Conservation (phyloP, 2,797 vertebrate species). For the Phrynocephalus forsythii region DNA sequence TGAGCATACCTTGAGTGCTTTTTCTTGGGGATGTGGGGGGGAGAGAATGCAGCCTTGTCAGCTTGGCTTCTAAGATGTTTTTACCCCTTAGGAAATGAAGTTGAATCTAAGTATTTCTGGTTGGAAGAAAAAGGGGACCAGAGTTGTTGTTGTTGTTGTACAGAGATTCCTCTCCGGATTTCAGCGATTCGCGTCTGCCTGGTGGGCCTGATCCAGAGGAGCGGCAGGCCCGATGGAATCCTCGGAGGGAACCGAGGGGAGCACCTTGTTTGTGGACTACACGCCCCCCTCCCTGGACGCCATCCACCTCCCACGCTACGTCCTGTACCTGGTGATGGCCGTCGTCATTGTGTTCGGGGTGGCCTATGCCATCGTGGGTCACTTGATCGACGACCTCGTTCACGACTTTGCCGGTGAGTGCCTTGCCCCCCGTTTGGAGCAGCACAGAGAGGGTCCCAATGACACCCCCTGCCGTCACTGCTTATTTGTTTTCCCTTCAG, state of each 20-base stretch:
- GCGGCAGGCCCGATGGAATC: accelerated
- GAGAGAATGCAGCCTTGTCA: too few relatives aligned
- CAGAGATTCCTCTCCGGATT: too few relatives aligned
- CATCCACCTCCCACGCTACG: constrained; percentile 83
- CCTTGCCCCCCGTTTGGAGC: not conserved
- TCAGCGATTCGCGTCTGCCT: too few relatives aligned
- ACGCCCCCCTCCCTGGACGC: constrained; percentile 87
- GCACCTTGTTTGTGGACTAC: constrained; percentile 83
- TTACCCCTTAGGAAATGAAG: too few relatives aligned
- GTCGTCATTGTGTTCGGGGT: constrained; percentile 81
- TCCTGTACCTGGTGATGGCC: constrained; percentile 88
- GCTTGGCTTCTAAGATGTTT: too few relatives aligned
- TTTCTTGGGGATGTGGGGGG: too few relatives aligned
- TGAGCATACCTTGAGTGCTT: too few relatives aligned
- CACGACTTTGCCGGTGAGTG: constrained; percentile 89
- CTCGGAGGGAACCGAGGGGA: constrained; percentile 53
- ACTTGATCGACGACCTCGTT: constrained; percentile 92
- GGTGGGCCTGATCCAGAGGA: too few relatives aligned
- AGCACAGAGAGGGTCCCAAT: not conserved
- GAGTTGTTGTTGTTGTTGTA: too few relatives aligned
- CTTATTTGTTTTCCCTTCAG: not conserved
- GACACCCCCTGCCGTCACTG: too few relatives aligned
- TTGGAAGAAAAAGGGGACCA: too few relatives aligned
- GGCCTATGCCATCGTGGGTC: constrained; percentile 92
- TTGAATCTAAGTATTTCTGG: too few relatives aligned